These are phyloP conservation scores for Phoebastria nigripes DNA, from an alignment of 2,797 vertebrate species.

Conservation along the genomic window DNA sequence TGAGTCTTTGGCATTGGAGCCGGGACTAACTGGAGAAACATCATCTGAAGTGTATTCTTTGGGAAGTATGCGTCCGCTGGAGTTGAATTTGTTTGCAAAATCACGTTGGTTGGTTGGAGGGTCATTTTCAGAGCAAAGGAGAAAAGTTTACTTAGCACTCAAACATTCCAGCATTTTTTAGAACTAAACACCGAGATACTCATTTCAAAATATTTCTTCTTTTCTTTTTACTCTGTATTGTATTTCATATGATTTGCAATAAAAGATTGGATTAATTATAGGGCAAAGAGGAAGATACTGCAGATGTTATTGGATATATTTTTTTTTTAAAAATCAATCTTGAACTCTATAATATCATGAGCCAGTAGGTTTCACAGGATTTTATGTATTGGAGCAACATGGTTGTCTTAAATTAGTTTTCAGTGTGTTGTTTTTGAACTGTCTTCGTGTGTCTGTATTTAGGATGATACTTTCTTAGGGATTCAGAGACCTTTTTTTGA, in stretches of 20 bases:
- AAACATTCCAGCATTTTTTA: background rate
- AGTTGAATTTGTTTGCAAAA: slow-evolving; percentile 17
- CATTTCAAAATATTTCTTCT: slow-evolving; percentile 18
- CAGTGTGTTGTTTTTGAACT: slow-evolving; percentile 11
- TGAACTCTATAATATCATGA: background rate
- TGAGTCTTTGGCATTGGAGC: background rate
- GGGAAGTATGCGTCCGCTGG: background rate
- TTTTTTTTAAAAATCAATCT: background rate
- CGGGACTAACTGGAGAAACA: background rate
- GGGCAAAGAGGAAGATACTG: background rate
- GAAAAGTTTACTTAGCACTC: background rate
- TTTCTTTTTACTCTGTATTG: background rate
- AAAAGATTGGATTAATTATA: background rate
- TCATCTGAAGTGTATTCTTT: background rate
- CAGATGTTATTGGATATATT: background rate
- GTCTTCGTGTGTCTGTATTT: background rate
- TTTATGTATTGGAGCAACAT: background rate
- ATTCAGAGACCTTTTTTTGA: background rate
- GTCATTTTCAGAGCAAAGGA: slow-evolving; percentile 38
- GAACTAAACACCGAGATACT: background rate
- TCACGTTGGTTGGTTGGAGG: background rate
- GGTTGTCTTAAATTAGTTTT: slow-evolving; percentile 45
- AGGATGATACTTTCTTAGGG: background rate
- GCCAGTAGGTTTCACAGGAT: background rate
- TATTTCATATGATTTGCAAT: slow-evolving; percentile 10